Percentiles rank a stretch among this genome's conserved stretches.
Evolutionary conservation across 2,113 vertebrate genomes (phyloP).

Genomic region (Lagopus leucura): DNA sequence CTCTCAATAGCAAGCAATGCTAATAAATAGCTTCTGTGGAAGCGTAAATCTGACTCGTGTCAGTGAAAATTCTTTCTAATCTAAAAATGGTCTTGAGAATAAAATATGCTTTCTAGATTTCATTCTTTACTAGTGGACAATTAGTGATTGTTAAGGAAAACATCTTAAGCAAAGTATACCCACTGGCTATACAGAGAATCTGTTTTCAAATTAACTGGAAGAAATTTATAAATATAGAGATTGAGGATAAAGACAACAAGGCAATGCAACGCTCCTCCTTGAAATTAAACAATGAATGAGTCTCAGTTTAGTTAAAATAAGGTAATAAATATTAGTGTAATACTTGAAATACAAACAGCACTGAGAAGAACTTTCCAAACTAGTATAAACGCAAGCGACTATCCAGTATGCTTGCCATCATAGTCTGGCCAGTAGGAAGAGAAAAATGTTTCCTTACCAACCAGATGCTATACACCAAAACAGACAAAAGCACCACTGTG

Average conservation of each 20-base stretch:
- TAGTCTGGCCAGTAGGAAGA: neutral
- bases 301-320: constrained; percentile 2
- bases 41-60: neutral
- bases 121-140: neutral
- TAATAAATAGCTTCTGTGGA: neutral
- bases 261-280: neutral
- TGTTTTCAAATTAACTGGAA: constrained; percentile 50
- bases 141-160: neutral
- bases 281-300: constrained; percentile 23
- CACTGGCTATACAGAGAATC: neutral
- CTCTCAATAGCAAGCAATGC: neutral
- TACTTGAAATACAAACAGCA: neutral
- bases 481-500: constrained; percentile 37
- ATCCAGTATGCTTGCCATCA: neutral
- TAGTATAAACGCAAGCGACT: constrained; percentile 21
- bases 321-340: constrained; percentile 26
- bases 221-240: constrained; percentile 47
- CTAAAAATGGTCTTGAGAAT: neutral
- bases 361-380: constrained; percentile 10
- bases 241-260: neutral
- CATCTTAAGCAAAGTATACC: neutral
- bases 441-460: constrained; percentile 31
- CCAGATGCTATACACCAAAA: constrained; percentile 53
- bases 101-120: neutral
- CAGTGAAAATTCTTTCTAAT: neutral